Base-by-base conservation (phyloP, 2,888 invertebrate genomes). In the Drosophila affinis region DNA sequence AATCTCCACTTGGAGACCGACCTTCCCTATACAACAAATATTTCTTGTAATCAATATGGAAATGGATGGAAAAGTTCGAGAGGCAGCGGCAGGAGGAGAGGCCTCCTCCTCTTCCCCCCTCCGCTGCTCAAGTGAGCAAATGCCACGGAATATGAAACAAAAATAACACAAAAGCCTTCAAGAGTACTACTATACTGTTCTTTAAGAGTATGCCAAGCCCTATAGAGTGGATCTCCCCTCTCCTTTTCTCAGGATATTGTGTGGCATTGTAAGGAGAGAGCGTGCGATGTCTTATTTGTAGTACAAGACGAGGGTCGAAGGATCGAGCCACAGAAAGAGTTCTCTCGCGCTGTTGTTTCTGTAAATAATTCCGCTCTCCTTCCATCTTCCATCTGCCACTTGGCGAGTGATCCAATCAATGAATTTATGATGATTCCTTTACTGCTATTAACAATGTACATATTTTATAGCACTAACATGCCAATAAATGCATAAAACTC, bases 131-230 rank as follows among this genome's bases (percentile, higher is more conserved):
- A 82, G 82, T 82, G 82, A 82, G 87, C 82, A 82, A 82, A 69
- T 63, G 70, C 68, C 74, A 67, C 29, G 72, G 72, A 87, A 81
- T 82, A 71, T 76, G 88, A 87, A 83, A 83, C 88, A 83, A 82
- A 83, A 82, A 87, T 81, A 83, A 87, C 86, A 85, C 39, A 83
- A 72, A 84, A 62, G 46, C 63, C 63, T 54, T 70, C 49, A 56
- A 64, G 56, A 54, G 51, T 51, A 9, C 52, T 51, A 51, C 49
- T 39, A 21, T 39, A 56, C 17, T 14, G 14, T 14, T 39, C 49
- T 18, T n/a, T 9, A 14, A 70, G 60, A 29, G 46, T 62, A 55
- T 61, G 69, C 39, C 57, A 68, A n/a, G n/a, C 47, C 56, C 29
- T 32, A 34, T 12, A 34, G 45, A 27, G 64, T 70, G 68, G 71